Evolutionary conservation across 1,140 invertebrate genomes (phyloP), one percentile per base, ranked within the genome.

Genomic region (Harpegnathos saltator): DNA sequence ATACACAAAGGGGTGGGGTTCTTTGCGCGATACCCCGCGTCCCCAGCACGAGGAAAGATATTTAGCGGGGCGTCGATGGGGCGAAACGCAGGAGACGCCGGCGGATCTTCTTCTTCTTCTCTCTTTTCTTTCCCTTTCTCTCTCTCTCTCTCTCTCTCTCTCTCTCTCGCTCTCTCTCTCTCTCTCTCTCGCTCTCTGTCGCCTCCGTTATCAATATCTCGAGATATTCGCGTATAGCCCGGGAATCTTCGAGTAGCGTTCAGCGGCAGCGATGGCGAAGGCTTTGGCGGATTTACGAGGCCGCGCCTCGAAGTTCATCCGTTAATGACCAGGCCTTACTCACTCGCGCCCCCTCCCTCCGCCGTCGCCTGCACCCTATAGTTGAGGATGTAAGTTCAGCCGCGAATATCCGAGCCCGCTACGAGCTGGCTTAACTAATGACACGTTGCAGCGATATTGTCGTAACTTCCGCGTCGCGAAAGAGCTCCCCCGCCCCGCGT

Each of bases 121-220:
- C n/a, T n/a, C n/a, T n/a, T n/a, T 65, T 80, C 63, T 22, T 9
- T 44, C 38, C 11, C 38, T 44, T 9, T 44, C 38, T 44, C 38
- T 44, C 38, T 44, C 38, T 44, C 38, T 44, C 38, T 44, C 75
- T 80, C 63, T 22, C 38, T 44, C 38, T 44, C 38, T 44, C 38
- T 44, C 38, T 44, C 38, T 44, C 38, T 44, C 38, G 4, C 38
- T 44, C 38, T 44, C 75, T 80, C 63, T 22, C 38, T 44, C 38
- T 44, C 38, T 44, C 38, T 44, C 38, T 44, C 38, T 44, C 38
- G 4, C 38, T 44, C 38, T 44, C 38, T 44, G 4, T 44, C 52
- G 24, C 52, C 19, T 69, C 52, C 33, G 58, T 80, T 80, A 80
- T 80, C 65, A 80, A 80, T 80, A 80, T 80, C 65, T 69, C 75